A percentile compares a stretch with the other conserved stretches of the same genome.
phyloP scores from a whole-genome alignment of 2,113 vertebrate genomes.

The Ahaetulla prasina region DNA sequence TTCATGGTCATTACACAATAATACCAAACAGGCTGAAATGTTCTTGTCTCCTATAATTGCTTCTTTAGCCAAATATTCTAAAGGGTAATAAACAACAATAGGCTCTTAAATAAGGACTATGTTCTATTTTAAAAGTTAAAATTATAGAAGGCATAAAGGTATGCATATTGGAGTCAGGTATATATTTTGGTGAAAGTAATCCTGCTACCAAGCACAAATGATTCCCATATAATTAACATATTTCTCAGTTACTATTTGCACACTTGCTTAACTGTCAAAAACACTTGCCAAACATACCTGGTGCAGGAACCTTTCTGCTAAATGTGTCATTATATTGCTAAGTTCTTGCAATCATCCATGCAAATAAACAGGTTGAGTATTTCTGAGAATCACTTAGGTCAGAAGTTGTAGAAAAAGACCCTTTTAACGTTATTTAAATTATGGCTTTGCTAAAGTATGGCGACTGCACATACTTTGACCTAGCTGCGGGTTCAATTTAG shows the following conservation, averaged over 20 bases:
- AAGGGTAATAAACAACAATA: not conserved
- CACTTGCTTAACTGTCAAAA: not conserved
- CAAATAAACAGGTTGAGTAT: not conserved
- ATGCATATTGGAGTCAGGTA: not conserved
- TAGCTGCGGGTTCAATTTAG: not conserved
- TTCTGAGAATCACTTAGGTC: not conserved
- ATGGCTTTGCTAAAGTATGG: not conserved
- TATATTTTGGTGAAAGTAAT: not conserved
- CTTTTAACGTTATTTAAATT: not conserved
- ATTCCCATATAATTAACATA: not conserved
- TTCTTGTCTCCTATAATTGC: not conserved
- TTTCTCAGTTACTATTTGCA: not conserved
- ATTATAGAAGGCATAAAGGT: not conserved
- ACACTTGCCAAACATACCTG: not conserved
- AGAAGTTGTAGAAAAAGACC: not conserved
- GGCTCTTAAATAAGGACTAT: not conserved
- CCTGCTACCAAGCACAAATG: not conserved
- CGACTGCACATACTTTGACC: not conserved
- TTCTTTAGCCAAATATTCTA: not conserved
- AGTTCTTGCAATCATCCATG: not conserved
- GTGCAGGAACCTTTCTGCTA: not conserved
- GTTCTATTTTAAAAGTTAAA: not conserved
- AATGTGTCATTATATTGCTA: not conserved
- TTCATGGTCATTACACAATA: not conserved
- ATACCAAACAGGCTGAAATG: not conserved